These are phyloP conservation scores for Sarcophaga rosellei DNA, from an alignment of 2,888 invertebrate genomes.

Conservation along the genomic window DNA sequence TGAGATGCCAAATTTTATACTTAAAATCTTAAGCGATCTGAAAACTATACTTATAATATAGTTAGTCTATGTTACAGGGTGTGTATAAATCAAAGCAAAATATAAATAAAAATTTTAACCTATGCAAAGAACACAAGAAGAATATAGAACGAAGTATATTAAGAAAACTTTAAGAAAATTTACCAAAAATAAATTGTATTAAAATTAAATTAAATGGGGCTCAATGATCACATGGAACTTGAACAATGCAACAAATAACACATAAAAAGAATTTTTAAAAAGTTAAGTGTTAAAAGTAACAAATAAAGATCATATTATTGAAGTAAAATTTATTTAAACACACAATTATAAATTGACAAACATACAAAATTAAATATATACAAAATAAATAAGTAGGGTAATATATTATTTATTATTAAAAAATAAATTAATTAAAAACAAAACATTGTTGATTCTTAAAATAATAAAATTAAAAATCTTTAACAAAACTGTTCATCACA, in stretches of 20 bases:
- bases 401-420: conserved; percentile 66
- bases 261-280: conserved; percentile 61
- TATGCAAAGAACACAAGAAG: not conserved
- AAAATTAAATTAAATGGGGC: conserved; percentile 48
- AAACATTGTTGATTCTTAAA: conserved; percentile 67
- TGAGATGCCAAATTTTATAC: conserved; percentile 67
- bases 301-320: conserved; percentile 43
- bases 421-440: conserved; percentile 36
- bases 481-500: conserved; percentile 57
- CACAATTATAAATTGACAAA: not conserved
- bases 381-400: conserved; percentile 60
- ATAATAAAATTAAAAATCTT: conserved; percentile 39
- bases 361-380: conserved; percentile 14
- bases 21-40: conserved; percentile 49
- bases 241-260: conserved; percentile 60
- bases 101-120: conserved; percentile 9
- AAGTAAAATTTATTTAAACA: conserved; percentile 39
- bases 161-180: not conserved
- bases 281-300: conserved; percentile 64
- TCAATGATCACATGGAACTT: conserved; percentile 57
- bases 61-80: conserved; percentile 63
- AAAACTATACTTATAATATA: conserved; percentile 51
- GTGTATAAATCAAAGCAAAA: conserved; percentile 46
- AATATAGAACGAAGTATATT: not conserved
- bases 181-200: conserved; percentile 28